phyloP scores from a whole-genome alignment of 2,888 invertebrate species.

The Macrosiphum euphorbiae region DNA sequence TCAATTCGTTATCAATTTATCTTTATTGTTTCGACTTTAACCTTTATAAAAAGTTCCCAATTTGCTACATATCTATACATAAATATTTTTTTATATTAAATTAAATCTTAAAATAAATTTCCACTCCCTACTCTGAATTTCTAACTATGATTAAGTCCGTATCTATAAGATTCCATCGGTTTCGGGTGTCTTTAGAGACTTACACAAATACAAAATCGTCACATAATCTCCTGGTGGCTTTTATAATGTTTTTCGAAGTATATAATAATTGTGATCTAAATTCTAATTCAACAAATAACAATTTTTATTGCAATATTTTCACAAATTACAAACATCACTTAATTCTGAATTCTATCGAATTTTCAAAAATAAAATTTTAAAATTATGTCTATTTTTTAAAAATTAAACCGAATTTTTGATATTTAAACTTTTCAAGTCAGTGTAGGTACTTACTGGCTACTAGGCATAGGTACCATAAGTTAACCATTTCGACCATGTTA shows the following conservation, averaged over 20 bases:
- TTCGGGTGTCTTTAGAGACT: too few relatives aligned
- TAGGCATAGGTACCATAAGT: background rate
- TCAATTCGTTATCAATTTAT: background rate
- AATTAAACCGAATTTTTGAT: background rate
- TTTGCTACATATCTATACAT: background rate
- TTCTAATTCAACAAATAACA: background rate
- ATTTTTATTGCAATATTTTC: background rate
- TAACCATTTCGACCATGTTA: background rate
- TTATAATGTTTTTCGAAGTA: background rate
- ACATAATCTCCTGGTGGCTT: background rate
- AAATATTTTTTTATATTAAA: background rate
- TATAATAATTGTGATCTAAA: background rate
- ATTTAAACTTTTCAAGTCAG: background rate
- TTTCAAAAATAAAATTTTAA: background rate
- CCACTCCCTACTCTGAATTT: background rate
- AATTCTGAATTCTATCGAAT: background rate
- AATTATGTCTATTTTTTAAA: background rate
- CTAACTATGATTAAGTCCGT: too few relatives aligned
- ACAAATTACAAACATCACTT: background rate
- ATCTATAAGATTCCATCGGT: too few relatives aligned
- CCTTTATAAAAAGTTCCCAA: background rate
- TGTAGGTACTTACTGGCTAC: background rate
- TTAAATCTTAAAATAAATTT: background rate
- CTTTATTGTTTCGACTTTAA: background rate
- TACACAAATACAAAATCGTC: background rate